Conservation (phyloP, 2,113 vertebrate genomes). For the Motacilla alba region DNA sequence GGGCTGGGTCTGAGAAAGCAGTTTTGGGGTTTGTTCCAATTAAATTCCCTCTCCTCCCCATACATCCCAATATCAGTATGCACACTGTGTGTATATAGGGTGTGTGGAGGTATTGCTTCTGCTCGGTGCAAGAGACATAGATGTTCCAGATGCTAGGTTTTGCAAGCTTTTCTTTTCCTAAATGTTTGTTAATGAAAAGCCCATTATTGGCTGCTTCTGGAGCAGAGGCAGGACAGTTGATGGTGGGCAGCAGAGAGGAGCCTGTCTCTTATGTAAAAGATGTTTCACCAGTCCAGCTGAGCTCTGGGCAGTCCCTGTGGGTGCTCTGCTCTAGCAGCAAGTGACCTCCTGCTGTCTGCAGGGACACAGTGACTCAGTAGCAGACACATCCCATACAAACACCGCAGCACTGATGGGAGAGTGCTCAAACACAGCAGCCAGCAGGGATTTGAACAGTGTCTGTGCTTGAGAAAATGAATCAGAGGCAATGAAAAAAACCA, state of each 20-base stretch:
- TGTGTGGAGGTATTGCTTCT: not conserved
- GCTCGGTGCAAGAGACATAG: not conserved
- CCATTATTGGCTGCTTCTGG: not conserved
- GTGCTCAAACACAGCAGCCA: not conserved
- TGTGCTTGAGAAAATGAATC: not conserved
- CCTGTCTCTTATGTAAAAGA: not conserved
- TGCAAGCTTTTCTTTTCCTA: not conserved
- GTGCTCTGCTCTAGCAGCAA: not conserved
- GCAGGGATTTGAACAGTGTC: not conserved
- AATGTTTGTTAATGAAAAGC: not conserved
- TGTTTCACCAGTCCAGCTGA: fast-evolving
- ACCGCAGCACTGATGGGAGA: not conserved
- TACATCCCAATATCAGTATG: not conserved
- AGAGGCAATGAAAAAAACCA: not conserved
- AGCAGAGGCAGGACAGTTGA: not conserved
- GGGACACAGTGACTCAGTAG: not conserved
- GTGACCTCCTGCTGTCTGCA: constrained; percentile 25
- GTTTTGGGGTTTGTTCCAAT: not conserved
- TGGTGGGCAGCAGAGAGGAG: not conserved
- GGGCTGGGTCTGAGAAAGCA: not conserved
- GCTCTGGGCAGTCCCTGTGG: not conserved
- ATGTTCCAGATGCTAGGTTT: not conserved
- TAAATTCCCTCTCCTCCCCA: not conserved
- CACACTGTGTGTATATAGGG: too few species aligned
- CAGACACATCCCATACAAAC: not conserved